phyloP scores from a whole-genome alignment of 37 sponge, comb jelly and placozoan species.

The Sycon ciliatum region DNA sequence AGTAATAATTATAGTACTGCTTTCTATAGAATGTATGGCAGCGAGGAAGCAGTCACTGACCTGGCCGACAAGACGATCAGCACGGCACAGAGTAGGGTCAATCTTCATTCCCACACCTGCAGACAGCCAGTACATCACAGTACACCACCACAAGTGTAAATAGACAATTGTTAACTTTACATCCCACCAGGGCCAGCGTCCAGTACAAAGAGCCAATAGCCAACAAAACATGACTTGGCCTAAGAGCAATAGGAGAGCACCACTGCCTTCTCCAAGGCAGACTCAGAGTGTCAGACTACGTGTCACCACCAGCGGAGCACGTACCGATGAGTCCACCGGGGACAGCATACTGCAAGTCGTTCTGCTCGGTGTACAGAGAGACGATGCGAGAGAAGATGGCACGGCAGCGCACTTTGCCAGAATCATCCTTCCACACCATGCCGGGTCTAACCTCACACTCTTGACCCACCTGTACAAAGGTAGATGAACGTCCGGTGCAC shows the following conservation, averaged over 20 bases:
- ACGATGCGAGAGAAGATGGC: slow-evolving; percentile 74
- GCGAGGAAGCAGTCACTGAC: slow-evolving; percentile 19
- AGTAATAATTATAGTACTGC: too few species aligned
- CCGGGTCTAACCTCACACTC: slow-evolving; percentile 95
- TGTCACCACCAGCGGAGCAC: too few species aligned
- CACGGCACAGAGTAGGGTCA: slow-evolving; percentile 90
- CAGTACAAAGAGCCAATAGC: too few species aligned
- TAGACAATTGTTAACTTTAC: too few species aligned
- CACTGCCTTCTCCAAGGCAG: too few species aligned
- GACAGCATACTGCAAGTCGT: slow-evolving; percentile 90
- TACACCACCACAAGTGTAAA: too few species aligned
- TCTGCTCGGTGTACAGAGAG: slow-evolving; percentile 79
- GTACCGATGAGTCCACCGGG: slow-evolving; percentile 92
- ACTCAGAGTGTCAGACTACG: too few species aligned
- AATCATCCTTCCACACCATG: slow-evolving; percentile 71
- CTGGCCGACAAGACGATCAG: slow-evolving; percentile 89
- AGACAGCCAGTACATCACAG: too few species aligned
- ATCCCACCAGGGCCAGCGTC: too few species aligned
- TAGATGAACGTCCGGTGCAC: too few species aligned
- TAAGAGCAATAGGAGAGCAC: too few species aligned
- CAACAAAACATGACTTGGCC: too few species aligned
- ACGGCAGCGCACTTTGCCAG: slow-evolving; percentile 70
- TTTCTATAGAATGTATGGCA: background rate
- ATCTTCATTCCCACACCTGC: slow-evolving; percentile 95
- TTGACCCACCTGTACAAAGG: slow-evolving; percentile 75